phyloP scores from a whole-genome alignment of 2,888 invertebrate species.

The Bombylius discolor region DNA sequence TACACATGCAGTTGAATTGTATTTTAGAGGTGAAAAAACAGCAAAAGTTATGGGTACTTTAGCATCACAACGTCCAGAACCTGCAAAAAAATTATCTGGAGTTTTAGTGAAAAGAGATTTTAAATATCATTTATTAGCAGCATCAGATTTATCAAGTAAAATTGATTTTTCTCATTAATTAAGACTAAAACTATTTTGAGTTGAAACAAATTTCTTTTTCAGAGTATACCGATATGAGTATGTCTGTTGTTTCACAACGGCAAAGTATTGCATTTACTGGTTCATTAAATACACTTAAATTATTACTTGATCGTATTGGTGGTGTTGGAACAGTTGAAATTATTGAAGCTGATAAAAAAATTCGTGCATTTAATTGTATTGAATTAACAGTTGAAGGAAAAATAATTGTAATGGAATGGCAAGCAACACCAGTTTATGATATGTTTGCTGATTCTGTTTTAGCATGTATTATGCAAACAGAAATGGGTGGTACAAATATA shows the following conservation, averaged over 20 bases:
- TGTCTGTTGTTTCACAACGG: constrained; percentile 84
- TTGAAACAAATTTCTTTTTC: background rate
- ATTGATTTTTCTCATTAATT: background rate
- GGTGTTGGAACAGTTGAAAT: constrained; percentile 52
- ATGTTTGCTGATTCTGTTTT: constrained; percentile 96
- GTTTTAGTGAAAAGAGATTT: constrained; percentile 95
- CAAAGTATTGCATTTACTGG: constrained; percentile 73
- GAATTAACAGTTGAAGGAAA: constrained; percentile 70
- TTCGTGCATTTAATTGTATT: constrained; percentile 71
- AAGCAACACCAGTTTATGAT: constrained; percentile 87
- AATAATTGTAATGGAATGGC: constrained; percentile 86
- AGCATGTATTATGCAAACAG: constrained; percentile 75
- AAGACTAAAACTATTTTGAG: background rate
- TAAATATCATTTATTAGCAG: constrained; percentile 89
- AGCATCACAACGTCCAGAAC: constrained; percentile 68
- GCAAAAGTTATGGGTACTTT: constrained; percentile 95
- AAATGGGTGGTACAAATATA: constrained; percentile 49
- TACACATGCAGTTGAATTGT: constrained; percentile 81
- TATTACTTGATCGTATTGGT: constrained; percentile 65
- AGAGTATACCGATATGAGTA: constrained; percentile 88
- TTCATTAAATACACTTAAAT: constrained; percentile 52
- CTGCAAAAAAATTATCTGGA: constrained; percentile 73
- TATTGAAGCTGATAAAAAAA: constrained; percentile 53
- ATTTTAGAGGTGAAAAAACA: constrained; percentile 95
- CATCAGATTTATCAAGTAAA: constrained; percentile 61